Base-by-base conservation (phyloP, 1,140 invertebrate species). In the Hyposmocoma kahamanoa region DNA sequence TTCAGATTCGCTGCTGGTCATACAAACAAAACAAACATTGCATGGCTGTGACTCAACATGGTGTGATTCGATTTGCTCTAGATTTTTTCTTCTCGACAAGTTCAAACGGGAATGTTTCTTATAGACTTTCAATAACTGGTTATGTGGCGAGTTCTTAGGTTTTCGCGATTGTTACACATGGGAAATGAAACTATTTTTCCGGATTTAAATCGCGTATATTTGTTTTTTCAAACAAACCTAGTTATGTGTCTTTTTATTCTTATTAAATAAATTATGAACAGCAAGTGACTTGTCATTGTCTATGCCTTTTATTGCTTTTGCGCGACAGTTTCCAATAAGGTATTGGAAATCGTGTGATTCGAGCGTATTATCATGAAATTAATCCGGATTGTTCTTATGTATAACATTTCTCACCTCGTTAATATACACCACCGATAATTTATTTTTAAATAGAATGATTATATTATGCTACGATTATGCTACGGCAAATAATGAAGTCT, bases 11-110 rank as follows among this genome's bases (percentile, higher is more conserved):
- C 32, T 15, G 32, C 32, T 36, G 32, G 32, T 17, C 32, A 36
- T 36, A 17, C 32, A 17, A 10, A 36, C 32, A 36, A 36, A 36
- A 36, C 32, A 36, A 36, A 36, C 32, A 36, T 36, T 36, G 18
- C 32, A 15, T 36, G 3, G 18, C 32, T 17, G 15, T 36, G 32
- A 36, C 13, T 36, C 32, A 36, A 17, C 32, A 15, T 17, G 32
- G 32, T 15, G 5, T 36, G 32, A 36, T 17, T 36, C 4, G 13
- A 17, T 36, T 1, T 8, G 5, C 3, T 34, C 32, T 36, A 15
- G n/a, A n/a, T n/a, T n/a, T 13, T 17, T 36, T 36, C 15, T n/a
- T 17, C 13, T 34, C 30, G 4, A 17, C 18, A 17, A 17, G 15
- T 36, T n/a, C n/a, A 36, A 36, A 30, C 13, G 2, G 6, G 2